Evolutionary conservation across 2,113 vertebrate species (phyloP).

Genomic region (Hippotragus niger): DNA sequence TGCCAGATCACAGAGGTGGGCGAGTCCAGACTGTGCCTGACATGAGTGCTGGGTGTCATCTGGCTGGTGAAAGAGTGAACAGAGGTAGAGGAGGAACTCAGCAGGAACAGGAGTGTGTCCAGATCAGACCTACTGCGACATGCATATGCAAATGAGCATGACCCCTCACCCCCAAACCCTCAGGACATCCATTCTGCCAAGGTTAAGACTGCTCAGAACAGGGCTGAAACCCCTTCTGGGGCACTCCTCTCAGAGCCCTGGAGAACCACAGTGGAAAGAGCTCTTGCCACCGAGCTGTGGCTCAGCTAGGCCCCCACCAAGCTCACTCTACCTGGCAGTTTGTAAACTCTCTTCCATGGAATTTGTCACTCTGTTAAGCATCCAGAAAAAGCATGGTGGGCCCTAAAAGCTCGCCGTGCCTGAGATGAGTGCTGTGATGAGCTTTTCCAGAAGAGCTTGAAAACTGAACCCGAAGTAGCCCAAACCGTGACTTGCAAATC

Average conservation of each 20-base stretch:
- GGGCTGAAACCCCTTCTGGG: not conserved
- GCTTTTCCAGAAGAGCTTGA: not conserved
- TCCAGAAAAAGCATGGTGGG: not conserved
- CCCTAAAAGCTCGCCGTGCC: not conserved
- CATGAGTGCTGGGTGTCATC: accelerated
- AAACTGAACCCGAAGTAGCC: not conserved
- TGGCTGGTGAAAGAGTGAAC: not conserved
- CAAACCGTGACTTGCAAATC: not conserved
- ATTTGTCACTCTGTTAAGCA: not conserved
- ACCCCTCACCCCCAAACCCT: not conserved
- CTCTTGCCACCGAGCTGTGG: not conserved
- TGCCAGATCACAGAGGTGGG: too few species aligned
- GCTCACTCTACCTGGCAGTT: not conserved
- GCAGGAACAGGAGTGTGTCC: not conserved
- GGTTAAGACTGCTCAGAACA: not conserved
- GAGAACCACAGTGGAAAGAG: not conserved
- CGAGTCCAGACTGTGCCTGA: accelerated
- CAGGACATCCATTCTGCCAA: not conserved
- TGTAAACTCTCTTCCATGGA: not conserved
- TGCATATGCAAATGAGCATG: not conserved
- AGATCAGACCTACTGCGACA: not conserved
- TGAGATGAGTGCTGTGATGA: too few species aligned
- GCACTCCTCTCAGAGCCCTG: not conserved
- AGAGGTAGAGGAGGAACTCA: not conserved
- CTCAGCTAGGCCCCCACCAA: not conserved